Conservation (phyloP, 2,888 invertebrate species). For the Latrodectus hesperus region DNA sequence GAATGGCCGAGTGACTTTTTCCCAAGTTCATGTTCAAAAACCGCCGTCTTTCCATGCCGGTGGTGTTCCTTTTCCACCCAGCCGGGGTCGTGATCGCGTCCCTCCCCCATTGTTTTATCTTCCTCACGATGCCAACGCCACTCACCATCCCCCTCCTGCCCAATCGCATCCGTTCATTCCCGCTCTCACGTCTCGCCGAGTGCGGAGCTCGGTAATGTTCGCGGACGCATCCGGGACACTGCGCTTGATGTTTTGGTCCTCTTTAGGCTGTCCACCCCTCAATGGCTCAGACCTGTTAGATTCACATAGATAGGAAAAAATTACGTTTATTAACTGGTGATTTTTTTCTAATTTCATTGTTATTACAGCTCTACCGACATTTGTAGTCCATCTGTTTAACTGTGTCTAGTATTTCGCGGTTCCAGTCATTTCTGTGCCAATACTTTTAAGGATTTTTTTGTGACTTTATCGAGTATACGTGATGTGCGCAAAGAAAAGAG, state of each 20-base stretch:
- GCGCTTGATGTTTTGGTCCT: too few species aligned
- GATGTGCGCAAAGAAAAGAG: too few species aligned
- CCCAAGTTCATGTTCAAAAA: conserved; percentile 2
- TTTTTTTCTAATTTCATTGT: background rate
- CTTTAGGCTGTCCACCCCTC: too few species aligned
- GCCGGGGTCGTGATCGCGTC: background rate
- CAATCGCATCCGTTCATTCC: background rate
- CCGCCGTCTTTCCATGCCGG: background rate
- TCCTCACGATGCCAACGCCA: background rate
- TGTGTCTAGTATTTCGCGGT: too few species aligned
- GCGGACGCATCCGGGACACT: background rate
- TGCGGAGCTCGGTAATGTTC: background rate
- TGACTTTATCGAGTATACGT: too few species aligned
- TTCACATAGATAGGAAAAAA: too few species aligned
- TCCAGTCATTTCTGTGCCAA: too few species aligned
- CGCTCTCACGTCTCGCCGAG: too few species aligned
- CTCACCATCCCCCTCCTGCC: background rate
- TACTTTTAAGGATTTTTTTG: too few species aligned
- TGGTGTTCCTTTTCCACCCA: background rate
- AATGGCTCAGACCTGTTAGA: too few species aligned
- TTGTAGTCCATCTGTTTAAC: background rate
- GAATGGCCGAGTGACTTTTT: background rate
- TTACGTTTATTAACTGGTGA: background rate
- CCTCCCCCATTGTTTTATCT: background rate
- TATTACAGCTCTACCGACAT: background rate